Conservation (phyloP, 2,113 vertebrate species). For the Sander vitreus region DNA sequence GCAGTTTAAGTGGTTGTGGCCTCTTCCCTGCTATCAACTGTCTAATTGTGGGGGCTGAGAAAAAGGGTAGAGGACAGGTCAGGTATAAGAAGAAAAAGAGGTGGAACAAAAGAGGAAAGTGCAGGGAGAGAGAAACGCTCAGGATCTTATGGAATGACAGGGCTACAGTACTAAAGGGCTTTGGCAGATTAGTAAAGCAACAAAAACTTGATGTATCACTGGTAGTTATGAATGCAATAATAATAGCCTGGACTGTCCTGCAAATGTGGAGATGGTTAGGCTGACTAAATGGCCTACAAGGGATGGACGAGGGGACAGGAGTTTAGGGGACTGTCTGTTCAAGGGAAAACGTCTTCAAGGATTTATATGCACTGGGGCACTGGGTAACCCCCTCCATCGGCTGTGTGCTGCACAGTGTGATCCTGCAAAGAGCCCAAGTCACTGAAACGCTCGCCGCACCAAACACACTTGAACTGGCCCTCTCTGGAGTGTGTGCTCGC, state of each 20-base stretch:
- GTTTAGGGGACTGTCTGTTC: slow-evolving; percentile 12
- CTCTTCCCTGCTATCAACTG: background rate
- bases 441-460: slow-evolving; percentile 96
- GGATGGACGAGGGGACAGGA: slow-evolving; percentile 9
- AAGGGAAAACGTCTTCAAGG: background rate
- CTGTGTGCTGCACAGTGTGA: slow-evolving; percentile 95
- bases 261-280: slow-evolving; percentile 11
- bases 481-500: slow-evolving; percentile 94
- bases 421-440: slow-evolving; percentile 95
- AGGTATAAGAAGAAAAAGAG: background rate
- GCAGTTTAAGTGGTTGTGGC: background rate
- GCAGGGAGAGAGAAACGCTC: background rate
- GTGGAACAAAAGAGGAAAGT: background rate
- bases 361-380: slow-evolving; percentile 91
- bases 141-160: background rate
- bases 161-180: slow-evolving; percentile 1
- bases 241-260: slow-evolving; percentile 25
- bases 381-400: slow-evolving; percentile 90
- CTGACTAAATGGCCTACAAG: slow-evolving; percentile 24
- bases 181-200: slow-evolving; percentile 11
- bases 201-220: slow-evolving; percentile 12
- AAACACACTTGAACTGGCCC: slow-evolving; percentile 98
- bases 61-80: background rate
- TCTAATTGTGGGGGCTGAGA: background rate
- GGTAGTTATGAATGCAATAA: slow-evolving; percentile 13